Evolutionary conservation across 2,113 vertebrate species (phyloP), one percentile per base, ranked within the genome.

Genomic region (Dicentrarchus labrax): DNA sequence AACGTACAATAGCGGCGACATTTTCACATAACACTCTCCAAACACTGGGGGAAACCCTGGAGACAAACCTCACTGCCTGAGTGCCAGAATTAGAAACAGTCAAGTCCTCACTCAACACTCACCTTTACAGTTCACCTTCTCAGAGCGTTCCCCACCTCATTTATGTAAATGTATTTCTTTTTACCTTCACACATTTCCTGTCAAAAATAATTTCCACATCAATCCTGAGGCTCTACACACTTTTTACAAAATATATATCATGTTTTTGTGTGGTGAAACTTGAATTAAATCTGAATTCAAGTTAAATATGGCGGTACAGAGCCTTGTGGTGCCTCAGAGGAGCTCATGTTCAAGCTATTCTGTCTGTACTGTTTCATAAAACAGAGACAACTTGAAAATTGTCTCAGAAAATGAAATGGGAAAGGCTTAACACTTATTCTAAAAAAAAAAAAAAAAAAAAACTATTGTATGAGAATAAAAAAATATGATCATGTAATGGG

Each of bases 11-110:
- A 61, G 83, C 54, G 24, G 83, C 77, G 51, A 89, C 88, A 90
- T 93, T 92, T 92, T 84, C 88, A 86, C 83, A 72, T 8, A 80
- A 83, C 88, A 65, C 84, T 89, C 68, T 86, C 69, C 76, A 83
- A 88, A 89, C 88, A 81, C 50, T 7, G 67, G 72, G 74, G 82
- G 76, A 87, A 75, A 74, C 89, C 91, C 93, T 86, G 73, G 89
- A 90, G 89, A 90, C 87, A 51, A 79, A 87, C 64, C 78, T 81
- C 57, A 50, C 78, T 54, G 88, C 72, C 69, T 64, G 59, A 45
- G 76, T 80, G 86, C 87, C 72, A 76, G 78, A 88, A 91, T 91
- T 86, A 86, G 88, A 86, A 90, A 74, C 83, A 88, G 75, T 72
- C 72, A 76, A 70, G 74, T 84, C 75, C 69, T 72, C 70, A 45